phyloP scores from a whole-genome alignment of 2,797 vertebrate species.

The Oophaga sylvatica region DNA sequence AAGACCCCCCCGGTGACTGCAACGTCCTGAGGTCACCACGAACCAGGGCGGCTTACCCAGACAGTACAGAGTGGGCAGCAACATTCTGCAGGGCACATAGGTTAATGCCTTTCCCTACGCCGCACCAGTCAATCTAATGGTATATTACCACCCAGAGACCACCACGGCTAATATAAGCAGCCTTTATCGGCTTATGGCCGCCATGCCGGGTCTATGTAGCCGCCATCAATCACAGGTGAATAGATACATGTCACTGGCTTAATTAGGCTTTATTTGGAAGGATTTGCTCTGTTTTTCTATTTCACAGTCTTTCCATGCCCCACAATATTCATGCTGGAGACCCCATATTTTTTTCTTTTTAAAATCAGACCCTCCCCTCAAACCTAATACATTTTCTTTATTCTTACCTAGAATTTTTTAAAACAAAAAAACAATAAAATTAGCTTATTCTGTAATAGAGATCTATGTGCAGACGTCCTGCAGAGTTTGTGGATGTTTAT shows the following conservation, averaged over 20 bases:
- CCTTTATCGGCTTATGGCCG: conserved; percentile 3
- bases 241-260: neutral
- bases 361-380: too few species aligned
- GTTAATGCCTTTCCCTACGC: conserved; percentile 2
- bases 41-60: neutral
- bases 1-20: neutral
- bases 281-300: neutral
- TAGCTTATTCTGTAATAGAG: too few species aligned
- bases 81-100: neutral
- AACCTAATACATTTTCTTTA: neutral
- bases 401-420: neutral
- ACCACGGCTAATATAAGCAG: neutral
- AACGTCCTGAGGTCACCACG: neutral
- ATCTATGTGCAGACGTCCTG: too few species aligned
- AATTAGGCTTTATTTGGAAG: neutral
- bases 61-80: neutral
- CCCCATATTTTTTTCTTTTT: neutral
- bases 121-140: neutral
- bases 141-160: neutral
- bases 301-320: neutral
- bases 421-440: too few species aligned
- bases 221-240: neutral
- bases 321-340: too few species aligned
- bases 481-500: too few species aligned
- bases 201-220: neutral